Base-by-base conservation (phyloP, 2,797 vertebrate genomes). In the Tragopan temminckii region DNA sequence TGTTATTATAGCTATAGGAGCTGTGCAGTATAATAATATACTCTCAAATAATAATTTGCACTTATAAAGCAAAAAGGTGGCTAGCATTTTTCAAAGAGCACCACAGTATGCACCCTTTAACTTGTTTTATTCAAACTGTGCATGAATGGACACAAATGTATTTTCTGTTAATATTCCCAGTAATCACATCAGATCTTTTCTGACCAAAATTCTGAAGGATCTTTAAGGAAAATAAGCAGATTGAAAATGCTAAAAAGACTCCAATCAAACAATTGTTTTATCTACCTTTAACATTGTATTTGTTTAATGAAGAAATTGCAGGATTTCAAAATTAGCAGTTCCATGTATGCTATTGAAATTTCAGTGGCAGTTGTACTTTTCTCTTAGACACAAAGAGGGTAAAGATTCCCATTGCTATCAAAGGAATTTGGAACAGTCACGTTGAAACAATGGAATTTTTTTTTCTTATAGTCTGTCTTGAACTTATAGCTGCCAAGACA, bases 21-120 rank as follows among this genome's bases (percentile, higher is more conserved):
- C 58, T 71, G 42, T 19, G 20, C n/a, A 42, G 76, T 78, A 50
- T 94, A 96, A 94, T 94, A 80, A 93, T 46, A 94, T n/a, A 75
- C 66, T 75, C 45, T 16, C 9, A 62, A 85, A 88, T 62, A 91
- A 92, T 95, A 88, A 92, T 93, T 96, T 94, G 69, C 69, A 92
- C 76, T 85, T 87, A 62, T 18, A 64, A 20, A 88, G 62, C 5
- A 2, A 71, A 80, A 87, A 91, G 79, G 72, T 94, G 50, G 45
- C 78, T 89, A 87, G 80, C 87, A 75, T 85, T 83, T 95, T 89
- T 74, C 87, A 18, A 90, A 77, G 71, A 92, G 64, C 64, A 67
- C 92, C 92, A 75, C 79, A 64, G 90, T 89, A 93, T 29, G 79
- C n/a, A n/a, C 61, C 48, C 80, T 38, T 86, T 61, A 90, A 91